Evolutionary conservation across 2,797 vertebrate genomes (phyloP).

Genomic region (Microctenopoma steveboyesi): DNA sequence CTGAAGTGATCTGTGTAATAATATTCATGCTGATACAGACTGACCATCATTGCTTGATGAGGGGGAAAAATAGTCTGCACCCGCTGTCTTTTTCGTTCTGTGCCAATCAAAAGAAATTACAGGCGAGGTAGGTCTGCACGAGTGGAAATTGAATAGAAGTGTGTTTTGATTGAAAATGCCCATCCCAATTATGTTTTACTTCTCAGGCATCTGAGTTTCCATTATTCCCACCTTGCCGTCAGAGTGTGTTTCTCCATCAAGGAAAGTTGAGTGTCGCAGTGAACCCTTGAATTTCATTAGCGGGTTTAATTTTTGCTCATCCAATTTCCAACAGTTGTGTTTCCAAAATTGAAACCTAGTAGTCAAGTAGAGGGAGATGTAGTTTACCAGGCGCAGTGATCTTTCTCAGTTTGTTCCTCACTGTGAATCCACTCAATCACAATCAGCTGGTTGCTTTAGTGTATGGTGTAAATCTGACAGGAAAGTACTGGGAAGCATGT

Average conservation of each 20-base stretch:
- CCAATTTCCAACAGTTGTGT: constrained; percentile 51
- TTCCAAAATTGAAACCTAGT: constrained; percentile 52
- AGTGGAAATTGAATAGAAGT: constrained; percentile 75
- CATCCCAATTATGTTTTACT: constrained; percentile 74
- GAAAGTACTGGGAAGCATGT: not conserved
- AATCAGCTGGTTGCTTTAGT: not conserved
- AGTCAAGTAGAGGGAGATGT: constrained; percentile 34
- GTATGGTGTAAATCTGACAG: not conserved
- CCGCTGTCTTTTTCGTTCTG: constrained; percentile 31
- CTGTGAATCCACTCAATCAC: constrained; percentile 27
- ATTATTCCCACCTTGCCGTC: constrained; percentile 71
- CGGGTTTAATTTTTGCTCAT: constrained; percentile 38
- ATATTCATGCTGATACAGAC: constrained; percentile 39
- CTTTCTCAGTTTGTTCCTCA: constrained; percentile 19
- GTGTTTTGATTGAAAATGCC: constrained; percentile 82
- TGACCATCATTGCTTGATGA: constrained; percentile 40
- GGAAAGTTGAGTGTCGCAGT: constrained; percentile 49
- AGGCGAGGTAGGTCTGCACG: constrained; percentile 39
- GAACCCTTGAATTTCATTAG: constrained; percentile 68
- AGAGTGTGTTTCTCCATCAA: constrained; percentile 69
- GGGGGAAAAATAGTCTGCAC: constrained; percentile 37
- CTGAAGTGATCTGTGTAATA: constrained; percentile 53
- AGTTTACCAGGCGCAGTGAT: constrained; percentile 37
- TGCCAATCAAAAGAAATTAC: constrained; percentile 74
- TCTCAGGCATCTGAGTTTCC: constrained; percentile 69